A percentile compares a stretch with the other conserved stretches of the same genome.
These are phyloP conservation scores for Acanthurus lineatus DNA, from an alignment of 2,797 vertebrate species.

Conservation along the genomic window DNA sequence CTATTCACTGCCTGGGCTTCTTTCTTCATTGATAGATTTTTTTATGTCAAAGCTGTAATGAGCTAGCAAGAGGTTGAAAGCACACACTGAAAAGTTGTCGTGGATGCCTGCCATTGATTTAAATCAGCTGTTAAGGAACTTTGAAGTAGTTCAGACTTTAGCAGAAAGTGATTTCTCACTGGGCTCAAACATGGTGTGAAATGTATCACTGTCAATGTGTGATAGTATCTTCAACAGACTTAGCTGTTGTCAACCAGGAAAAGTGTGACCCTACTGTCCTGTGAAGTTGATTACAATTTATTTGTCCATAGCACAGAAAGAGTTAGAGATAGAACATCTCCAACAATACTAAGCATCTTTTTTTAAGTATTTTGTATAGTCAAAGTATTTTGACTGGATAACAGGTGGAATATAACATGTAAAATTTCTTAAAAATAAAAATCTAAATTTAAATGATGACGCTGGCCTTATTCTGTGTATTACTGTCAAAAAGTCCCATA, in stretches of 20 bases:
- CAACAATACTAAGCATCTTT: conserved; percentile 3
- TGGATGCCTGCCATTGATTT: not conserved
- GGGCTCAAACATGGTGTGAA: conserved; percentile 59
- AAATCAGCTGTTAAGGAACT: conserved; percentile 19
- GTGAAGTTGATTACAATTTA: conserved; percentile 55
- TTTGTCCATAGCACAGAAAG: conserved; percentile 27
- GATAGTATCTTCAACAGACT: conserved; percentile 39
- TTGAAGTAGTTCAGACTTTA: not conserved
- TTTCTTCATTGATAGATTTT: conserved; percentile 16
- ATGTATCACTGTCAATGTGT: conserved; percentile 60
- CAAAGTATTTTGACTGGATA: conserved; percentile 8
- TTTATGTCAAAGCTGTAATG: conserved; percentile 8
- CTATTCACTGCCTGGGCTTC: not conserved
- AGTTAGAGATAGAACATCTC: conserved; percentile 6
- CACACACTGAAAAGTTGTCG: conserved; percentile 22
- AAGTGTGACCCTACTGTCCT: conserved; percentile 26
- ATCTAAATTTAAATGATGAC: not conserved
- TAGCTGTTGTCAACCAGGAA: conserved; percentile 32
- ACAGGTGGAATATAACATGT: not conserved
- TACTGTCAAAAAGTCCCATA: conserved; percentile 5
- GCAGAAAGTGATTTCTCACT: conserved; percentile 21
- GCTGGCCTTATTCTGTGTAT: not conserved
- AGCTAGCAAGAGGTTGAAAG: not conserved
- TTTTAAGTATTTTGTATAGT: too few relatives aligned
- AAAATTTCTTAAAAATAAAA: conserved; percentile 25